Percentiles rank a stretch among this genome's conserved stretches.
phyloP scores from a whole-genome alignment of 2,797 vertebrate species.

The Gambelia wislizenii region DNA sequence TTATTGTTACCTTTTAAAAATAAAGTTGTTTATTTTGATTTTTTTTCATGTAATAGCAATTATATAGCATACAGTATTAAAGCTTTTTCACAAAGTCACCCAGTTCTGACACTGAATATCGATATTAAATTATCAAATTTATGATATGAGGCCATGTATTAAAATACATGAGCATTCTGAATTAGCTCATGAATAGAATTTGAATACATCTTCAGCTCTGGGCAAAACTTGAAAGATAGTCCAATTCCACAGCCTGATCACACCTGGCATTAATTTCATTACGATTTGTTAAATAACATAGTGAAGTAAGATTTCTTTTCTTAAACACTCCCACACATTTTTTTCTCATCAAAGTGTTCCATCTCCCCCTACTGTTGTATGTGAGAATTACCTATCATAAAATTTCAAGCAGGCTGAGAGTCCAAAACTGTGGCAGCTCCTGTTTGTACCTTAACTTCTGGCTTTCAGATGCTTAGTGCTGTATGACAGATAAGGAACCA shows the following conservation, averaged over 20 bases:
- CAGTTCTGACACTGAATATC: background rate
- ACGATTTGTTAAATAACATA: background rate
- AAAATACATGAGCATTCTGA: background rate
- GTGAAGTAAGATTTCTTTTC: background rate
- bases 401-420: background rate
- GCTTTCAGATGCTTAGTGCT: background rate
- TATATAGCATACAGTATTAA: too few species aligned
- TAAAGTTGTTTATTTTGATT: background rate
- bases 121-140: background rate
- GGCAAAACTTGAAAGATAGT: background rate
- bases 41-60: background rate
- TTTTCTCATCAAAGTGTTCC: background rate
- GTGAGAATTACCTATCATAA: background rate
- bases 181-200: background rate
- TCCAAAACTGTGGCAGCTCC: background rate
- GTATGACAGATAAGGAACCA: background rate
- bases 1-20: background rate
- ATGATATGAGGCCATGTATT: background rate
- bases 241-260: background rate
- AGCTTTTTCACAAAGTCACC: background rate
- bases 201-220: background rate
- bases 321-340: background rate
- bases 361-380: slow-evolving; percentile 23
- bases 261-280: background rate
- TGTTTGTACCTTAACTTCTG: background rate